Evolutionary conservation across 1,140 invertebrate genomes (phyloP), one percentile per base, ranked within the genome.

Genomic region (Lordiphosa mommai): DNA sequence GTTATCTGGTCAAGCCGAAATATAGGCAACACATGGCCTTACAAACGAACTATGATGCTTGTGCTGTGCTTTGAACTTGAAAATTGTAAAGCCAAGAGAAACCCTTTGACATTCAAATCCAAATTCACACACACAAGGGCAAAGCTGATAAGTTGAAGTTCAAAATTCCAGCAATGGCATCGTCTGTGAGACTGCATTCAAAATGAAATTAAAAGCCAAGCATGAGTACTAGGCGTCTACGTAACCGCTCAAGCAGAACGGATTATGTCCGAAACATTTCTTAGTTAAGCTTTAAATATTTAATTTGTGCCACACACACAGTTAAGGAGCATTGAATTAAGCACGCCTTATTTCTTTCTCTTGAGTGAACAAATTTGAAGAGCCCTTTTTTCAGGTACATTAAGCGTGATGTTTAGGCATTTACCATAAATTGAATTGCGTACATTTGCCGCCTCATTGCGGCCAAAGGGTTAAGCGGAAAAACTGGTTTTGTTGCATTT

Each of bases 401-500:
- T 82, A 56, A 50, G 37, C 33, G 14, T 37, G 52, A 43, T 55
- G 8, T 70, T 73, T 74, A 65, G 57, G 55, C 38, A 50, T 61
- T 57, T 37, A 41, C 53, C 66, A 47, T 36, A 40, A 49, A 76
- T 79, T 72, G 66, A 76, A 84, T 82, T 67, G 74, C 53, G 50
- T 44, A 50, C 66, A 55, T 61, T 59, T 60, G 46, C 40, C 55
- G 60, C 37, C 60, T 49, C 70, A 67, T 67, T 82, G 71, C 43
- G 38, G 38, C 23, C 58, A 61, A 74, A 71, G 76, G 71, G 76
- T 64, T 72, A 72, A 61, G 47, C 23, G 27, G 14, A 4, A 7
- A 50, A 64, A 73, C 76, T 72, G 67, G 76, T 64, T 53, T 52
- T 49, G 53, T 41, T 82, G 76, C 76, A 80, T 80, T 80, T 82